A percentile compares a stretch with the other conserved stretches of the same genome.
These are phyloP conservation scores for Pocillopora damicornis DNA, from an alignment of 64 coral and sea anemone species.

Conservation along the genomic window DNA sequence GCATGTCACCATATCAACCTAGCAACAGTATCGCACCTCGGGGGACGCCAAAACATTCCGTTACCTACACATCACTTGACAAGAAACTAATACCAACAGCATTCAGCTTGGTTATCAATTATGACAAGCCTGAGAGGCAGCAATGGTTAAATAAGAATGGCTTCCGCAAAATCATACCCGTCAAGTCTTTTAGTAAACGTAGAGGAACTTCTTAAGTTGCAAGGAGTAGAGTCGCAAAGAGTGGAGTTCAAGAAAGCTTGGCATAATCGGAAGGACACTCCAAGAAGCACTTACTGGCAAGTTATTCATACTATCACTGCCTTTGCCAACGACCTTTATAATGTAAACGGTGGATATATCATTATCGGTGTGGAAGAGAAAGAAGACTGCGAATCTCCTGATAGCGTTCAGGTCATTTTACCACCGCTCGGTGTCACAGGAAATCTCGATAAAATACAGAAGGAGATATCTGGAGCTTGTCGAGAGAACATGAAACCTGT, in stretches of 20 bases:
- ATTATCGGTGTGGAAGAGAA: slow-evolving; percentile 57
- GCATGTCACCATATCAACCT: no score
- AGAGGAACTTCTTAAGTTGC: slow-evolving; percentile 22
- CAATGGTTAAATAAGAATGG: neutral
- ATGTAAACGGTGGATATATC: slow-evolving; percentile 74
- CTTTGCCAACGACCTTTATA: slow-evolving; percentile 68
- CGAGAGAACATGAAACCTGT: slow-evolving; percentile 32
- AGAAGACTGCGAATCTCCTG: neutral
- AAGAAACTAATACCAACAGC: no score
- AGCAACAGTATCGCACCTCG: no score
- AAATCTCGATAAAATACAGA: slow-evolving; percentile 27
- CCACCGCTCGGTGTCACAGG: slow-evolving; percentile 30
- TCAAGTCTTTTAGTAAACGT: neutral
- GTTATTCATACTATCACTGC: slow-evolving; percentile 59
- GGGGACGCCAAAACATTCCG: no score
- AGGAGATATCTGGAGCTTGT: slow-evolving; percentile 35
- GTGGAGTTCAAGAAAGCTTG: slow-evolving; percentile 68
- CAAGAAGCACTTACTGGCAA: slow-evolving; percentile 48
- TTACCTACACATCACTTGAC: no score
- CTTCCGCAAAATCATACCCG: neutral
- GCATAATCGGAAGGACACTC: slow-evolving; percentile 17
- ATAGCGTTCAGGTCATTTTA: neutral
- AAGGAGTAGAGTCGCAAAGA: slow-evolving; percentile 63
- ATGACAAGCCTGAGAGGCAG: neutral
- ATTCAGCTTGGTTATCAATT: neutral